A percentile compares a stretch with the other conserved stretches of the same genome.
phyloP scores from a whole-genome alignment of 1,140 invertebrate genomes.

The Drosophila varians region DNA sequence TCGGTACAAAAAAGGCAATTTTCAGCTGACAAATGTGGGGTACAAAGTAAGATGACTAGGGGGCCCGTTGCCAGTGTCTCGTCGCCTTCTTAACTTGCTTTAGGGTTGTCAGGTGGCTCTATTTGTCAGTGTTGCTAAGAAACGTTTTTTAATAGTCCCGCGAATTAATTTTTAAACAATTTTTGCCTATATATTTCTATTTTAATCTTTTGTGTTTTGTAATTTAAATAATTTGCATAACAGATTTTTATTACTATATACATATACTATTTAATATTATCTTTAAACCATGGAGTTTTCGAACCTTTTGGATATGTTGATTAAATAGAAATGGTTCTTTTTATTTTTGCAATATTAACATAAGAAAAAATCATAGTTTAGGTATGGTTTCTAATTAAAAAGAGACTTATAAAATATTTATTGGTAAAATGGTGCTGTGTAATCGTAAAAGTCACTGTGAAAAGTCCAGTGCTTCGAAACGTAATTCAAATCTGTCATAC shows the following conservation, averaged over 20 bases:
- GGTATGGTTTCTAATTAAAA: too few species aligned
- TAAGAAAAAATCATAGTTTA: too few species aligned
- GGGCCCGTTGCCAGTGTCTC: neutral
- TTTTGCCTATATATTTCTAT: neutral
- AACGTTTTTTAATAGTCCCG: neutral
- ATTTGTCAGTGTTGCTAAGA: neutral
- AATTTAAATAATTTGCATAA: too few species aligned
- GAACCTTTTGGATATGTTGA: too few species aligned
- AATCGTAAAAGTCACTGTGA: neutral
- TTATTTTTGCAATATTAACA: too few species aligned
- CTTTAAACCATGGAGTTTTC: too few species aligned
- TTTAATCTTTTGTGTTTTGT: too few species aligned
- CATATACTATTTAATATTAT: too few species aligned
- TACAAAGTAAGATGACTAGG: slow-evolving; percentile 15
- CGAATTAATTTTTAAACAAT: neutral
- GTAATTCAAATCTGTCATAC: slow-evolving; percentile 1
- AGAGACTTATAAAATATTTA: too few species aligned
- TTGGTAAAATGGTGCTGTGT: neutral
- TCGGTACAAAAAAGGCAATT: slow-evolving; percentile 57
- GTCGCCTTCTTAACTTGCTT: neutral
- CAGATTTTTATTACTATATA: too few species aligned
- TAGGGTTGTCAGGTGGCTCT: neutral
- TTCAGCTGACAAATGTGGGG: slow-evolving; percentile 41
- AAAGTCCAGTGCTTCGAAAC: neutral
- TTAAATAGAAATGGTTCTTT: too few species aligned